A percentile compares a stretch with the other conserved stretches of the same genome.
Conservation (phyloP, 2,888 invertebrate species). For the Griposia aprilina region DNA sequence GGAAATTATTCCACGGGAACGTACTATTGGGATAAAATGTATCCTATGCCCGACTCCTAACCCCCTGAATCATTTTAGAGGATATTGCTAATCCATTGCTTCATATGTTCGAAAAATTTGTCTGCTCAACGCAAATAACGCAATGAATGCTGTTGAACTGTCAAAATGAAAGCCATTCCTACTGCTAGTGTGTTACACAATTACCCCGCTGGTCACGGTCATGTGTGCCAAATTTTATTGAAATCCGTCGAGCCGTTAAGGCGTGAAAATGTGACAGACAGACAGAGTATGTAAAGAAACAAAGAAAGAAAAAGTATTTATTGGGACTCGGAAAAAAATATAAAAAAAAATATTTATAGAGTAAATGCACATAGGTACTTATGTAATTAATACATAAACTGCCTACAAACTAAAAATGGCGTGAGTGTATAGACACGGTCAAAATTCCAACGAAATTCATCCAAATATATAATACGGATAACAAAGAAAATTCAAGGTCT, state of each 20-base stretch:
- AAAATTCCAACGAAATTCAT: neutral
- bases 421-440: neutral
- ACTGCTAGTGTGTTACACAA: too few relatives aligned
- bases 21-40: neutral
- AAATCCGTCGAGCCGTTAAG: neutral
- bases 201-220: too few relatives aligned
- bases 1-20: neutral
- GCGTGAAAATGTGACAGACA: neutral
- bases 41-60: too few relatives aligned
- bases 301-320: too few relatives aligned
- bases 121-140: too few relatives aligned
- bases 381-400: too few relatives aligned
- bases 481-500: constrained; percentile 26
- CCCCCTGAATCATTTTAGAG: too few relatives aligned
- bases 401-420: neutral
- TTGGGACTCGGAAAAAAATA: too few relatives aligned
- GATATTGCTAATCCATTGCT: too few relatives aligned
- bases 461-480: constrained; percentile 4
- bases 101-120: too few relatives aligned
- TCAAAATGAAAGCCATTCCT: too few relatives aligned
- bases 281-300: neutral
- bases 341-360: neutral
- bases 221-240: neutral
- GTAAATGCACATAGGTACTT: neutral
- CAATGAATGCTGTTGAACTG: too few relatives aligned